Conservation (phyloP, 2,797 vertebrate species). For the Sus cebifrons region DNA sequence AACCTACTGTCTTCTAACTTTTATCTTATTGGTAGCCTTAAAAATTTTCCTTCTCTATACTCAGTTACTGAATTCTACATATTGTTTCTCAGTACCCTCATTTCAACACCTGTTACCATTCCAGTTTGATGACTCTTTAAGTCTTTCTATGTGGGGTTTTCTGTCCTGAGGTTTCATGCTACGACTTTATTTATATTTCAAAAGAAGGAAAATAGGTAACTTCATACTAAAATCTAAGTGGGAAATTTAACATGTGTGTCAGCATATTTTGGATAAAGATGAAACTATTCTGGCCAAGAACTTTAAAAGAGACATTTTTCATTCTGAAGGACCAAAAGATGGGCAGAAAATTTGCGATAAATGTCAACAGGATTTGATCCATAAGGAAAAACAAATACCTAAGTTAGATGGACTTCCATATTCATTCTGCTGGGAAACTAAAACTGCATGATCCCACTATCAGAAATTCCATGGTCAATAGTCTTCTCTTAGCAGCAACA, state of each 20-base stretch:
- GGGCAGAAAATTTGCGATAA: background rate
- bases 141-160: background rate
- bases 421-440: background rate
- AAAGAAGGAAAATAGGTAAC: background rate
- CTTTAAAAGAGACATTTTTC: background rate
- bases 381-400: background rate
- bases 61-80: background rate
- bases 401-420: background rate
- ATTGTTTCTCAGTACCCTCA: background rate
- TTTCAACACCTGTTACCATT: background rate
- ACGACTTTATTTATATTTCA: background rate
- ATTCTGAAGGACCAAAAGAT: background rate
- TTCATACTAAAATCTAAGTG: background rate
- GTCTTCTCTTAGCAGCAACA: background rate
- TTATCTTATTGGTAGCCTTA: background rate
- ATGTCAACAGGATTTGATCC: background rate
- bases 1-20: background rate
- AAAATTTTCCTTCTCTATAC: background rate
- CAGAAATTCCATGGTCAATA: background rate
- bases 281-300: background rate
- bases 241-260: background rate
- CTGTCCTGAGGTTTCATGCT: background rate
- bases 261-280: background rate
- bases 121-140: background rate
- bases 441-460: background rate